These are phyloP conservation scores for Metaphire vulgaris DNA, from an alignment of 1,140 invertebrate genomes.

Conservation along the genomic window DNA sequence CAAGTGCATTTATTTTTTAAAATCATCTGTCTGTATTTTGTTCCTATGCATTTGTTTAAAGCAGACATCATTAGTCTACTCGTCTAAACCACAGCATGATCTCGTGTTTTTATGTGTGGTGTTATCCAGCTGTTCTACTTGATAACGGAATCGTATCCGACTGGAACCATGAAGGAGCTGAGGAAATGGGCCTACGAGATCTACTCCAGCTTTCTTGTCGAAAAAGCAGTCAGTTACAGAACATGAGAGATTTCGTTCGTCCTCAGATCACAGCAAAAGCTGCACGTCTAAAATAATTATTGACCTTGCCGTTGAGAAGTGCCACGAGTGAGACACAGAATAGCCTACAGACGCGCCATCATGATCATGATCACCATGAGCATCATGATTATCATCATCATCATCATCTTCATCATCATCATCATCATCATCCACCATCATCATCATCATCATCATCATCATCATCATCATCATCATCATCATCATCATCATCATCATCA, in stretches of 20 bases:
- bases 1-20: no score
- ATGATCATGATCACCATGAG: background rate
- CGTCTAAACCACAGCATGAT: no score
- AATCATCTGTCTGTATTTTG: no score
- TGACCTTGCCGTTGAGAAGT: no score
- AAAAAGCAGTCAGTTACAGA: conserved; percentile 64
- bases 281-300: no score
- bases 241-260: background rate
- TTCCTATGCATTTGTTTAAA: no score
- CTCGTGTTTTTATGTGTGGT: no score
- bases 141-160: conserved; percentile 75
- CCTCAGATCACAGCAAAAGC: background rate
- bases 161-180: conserved; percentile 79
- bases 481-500: conserved; percentile 8
- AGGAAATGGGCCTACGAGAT: conserved; percentile 96
- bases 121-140: conserved; percentile 82
- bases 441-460: conserved; percentile 7
- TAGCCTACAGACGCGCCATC: background rate
- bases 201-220: conserved; percentile 89
- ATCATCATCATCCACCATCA: conserved; percentile 15
- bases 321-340: no score
- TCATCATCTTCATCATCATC: background rate
- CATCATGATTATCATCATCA: conserved; percentile 14
- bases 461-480: conserved; percentile 4
- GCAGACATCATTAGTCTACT: no score